Evolutionary conservation across 2,113 vertebrate genomes (phyloP).

Genomic region (Marcusenius ussheri): DNA sequence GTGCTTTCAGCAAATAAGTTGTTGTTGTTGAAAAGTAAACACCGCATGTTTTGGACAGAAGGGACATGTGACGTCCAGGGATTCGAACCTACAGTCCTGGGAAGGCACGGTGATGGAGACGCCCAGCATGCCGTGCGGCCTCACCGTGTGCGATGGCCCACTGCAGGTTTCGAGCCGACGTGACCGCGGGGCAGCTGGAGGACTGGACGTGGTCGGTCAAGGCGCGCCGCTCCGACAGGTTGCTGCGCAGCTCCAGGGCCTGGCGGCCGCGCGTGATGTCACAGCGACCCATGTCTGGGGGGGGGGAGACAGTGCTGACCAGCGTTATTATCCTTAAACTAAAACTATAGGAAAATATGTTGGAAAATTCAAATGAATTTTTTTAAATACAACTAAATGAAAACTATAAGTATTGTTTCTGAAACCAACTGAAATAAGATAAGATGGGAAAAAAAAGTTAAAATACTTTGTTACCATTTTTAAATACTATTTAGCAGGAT

Average conservation of each 20-base stretch:
- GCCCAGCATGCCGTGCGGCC: neutral
- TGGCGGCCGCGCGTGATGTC: constrained; percentile 68
- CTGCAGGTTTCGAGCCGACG: constrained; percentile 71
- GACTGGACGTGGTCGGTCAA: constrained; percentile 62
- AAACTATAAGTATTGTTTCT: neutral
- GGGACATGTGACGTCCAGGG: neutral
- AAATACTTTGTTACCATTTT: neutral
- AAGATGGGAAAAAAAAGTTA: neutral
- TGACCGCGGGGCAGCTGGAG: constrained; percentile 40
- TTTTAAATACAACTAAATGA: neutral
- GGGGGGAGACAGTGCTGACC: neutral
- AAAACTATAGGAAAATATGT: neutral
- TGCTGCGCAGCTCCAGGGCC: constrained; percentile 79
- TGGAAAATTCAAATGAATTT: neutral
- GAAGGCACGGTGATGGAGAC: neutral
- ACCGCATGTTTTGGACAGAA: neutral
- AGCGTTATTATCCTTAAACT: neutral
- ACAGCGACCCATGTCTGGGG: constrained; percentile 75
- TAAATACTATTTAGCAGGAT: neutral
- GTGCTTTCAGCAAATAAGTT: too few species aligned
- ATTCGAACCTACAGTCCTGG: neutral
- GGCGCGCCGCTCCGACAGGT: constrained; percentile 72
- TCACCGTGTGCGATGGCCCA: constrained; percentile 75
- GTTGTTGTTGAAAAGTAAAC: neutral
- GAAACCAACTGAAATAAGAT: neutral